Base-by-base conservation (phyloP, 2,888 invertebrate species). In the Cryptocephalus moraei region DNA sequence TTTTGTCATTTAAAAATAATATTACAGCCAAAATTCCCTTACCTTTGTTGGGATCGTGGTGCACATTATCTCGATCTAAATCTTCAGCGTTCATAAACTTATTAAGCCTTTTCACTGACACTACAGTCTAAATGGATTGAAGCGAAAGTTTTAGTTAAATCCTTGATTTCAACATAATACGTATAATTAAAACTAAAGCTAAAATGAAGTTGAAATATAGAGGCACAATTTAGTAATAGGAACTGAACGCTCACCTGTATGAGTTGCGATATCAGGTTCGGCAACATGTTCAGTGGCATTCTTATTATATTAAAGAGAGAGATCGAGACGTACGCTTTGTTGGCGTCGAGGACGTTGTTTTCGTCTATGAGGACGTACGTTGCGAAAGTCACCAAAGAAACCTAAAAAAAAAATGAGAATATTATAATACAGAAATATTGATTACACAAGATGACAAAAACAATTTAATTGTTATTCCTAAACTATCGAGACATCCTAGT, bases 261-360 rank as follows among this genome's bases (percentile, higher is more conserved):
- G n/a, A 36, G 12, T 11, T 36, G n/a, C 12, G 14, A 12, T n/a
- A 22, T 41, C n/a, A 22, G 13, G 4, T 11, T 41, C 14, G 41
- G 14, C 73, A 94, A 82, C 86, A 95, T 88, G 68, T 90, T 89
- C 73, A 97, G 80, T 63, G 96, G 95, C 71, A 93, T 91, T 71
- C 95, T 82, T 64, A 97, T 83, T 63, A 96, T 92, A 79, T 96
- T 95, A 82, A 97, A 94, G 71, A 96, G 84, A 70, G 95, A 91
- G 66, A 97, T 80, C 63, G 95, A 90, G 64, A 95, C 94, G 76
- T 96, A 97, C 66, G 95, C 95, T 71, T 82, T 91, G 72, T 82
- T 78, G 64, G 93, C 86, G 73, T 91, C 86, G 72, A 95, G 79
- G 57, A 85, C 80, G 73, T 93, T 83, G 49, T 80, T 81, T 65